Percentiles rank a stretch among this genome's conserved stretches.
phyloP scores from a whole-genome alignment of 2,113 vertebrate species.

The Chloebia gouldiae region DNA sequence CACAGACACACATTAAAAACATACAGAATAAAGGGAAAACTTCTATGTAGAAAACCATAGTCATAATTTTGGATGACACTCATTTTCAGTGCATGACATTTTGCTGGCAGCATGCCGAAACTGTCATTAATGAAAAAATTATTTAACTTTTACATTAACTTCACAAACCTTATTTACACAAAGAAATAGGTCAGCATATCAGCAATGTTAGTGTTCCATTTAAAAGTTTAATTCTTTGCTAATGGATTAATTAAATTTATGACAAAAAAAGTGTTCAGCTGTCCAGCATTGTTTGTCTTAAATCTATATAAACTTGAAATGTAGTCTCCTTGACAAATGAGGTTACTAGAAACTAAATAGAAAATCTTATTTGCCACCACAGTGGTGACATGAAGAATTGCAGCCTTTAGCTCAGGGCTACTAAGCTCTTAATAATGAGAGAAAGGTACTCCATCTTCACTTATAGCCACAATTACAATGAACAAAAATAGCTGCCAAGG shows the following conservation, averaged over 20 bases:
- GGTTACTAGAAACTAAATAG: conserved; percentile 74
- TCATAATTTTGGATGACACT: not conserved
- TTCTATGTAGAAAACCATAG: not conserved
- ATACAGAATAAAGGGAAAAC: not conserved
- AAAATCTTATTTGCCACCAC: conserved; percentile 76
- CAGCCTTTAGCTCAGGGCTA: conserved; percentile 74
- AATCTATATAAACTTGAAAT: conserved; percentile 72
- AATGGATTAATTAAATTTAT: conserved; percentile 54
- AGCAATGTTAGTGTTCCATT: conserved; percentile 34
- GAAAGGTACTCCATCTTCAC: conserved; percentile 77
- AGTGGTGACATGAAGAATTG: conserved; percentile 78
- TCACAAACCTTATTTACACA: conserved; percentile 34
- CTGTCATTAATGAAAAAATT: not conserved
- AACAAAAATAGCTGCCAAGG: conserved; percentile 68
- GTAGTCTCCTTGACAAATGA: conserved; percentile 73
- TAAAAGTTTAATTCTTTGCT: conserved; percentile 34
- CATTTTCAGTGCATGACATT: not conserved
- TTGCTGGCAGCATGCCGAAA: not conserved
- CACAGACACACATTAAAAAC: not conserved
- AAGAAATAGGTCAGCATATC: not conserved
- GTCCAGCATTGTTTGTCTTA: conserved; percentile 65
- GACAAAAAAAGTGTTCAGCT: conserved; percentile 45
- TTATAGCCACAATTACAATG: conserved; percentile 56
- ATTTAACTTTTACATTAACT: conserved; percentile 44
- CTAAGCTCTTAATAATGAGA: conserved; percentile 79